Conservation (phyloP, 92 coral and sea anemone species). For the Montipora capitata region DNA sequence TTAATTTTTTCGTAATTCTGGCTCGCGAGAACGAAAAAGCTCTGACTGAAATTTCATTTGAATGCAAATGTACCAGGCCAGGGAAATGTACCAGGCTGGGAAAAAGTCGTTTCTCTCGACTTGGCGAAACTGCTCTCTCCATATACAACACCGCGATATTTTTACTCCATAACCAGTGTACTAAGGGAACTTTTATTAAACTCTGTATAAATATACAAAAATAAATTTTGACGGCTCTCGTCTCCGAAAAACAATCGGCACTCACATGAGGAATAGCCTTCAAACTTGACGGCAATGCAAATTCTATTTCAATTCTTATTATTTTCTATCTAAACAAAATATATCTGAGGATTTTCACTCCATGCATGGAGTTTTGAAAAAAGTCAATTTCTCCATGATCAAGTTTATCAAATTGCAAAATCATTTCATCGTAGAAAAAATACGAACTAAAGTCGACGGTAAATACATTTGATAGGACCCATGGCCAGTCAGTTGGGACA, state of each 20-base stretch:
- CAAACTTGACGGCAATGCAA: neutral
- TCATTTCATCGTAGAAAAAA: no score
- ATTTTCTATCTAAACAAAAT: neutral
- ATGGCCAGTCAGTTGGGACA: no score
- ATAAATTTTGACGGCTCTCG: neutral
- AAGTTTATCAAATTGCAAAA: neutral
- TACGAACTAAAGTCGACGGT: no score
- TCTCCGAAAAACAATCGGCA: neutral
- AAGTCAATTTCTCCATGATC: neutral
- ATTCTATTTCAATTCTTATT: neutral
- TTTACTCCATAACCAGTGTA: neutral
- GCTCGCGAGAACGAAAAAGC: no score
- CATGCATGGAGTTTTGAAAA: neutral
- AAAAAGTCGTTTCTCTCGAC: no score
- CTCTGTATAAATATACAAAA: neutral
- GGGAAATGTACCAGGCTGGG: no score
- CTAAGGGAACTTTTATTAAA: neutral
- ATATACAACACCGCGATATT: neutral
- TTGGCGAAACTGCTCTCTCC: no score
- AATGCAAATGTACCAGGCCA: no score
- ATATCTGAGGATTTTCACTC: neutral
- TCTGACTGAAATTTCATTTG: no score
- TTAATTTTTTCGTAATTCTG: no score
- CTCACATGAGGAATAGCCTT: neutral
- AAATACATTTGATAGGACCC: neutral